phyloP scores from a whole-genome alignment of 2,113 vertebrate genomes.

The Syngnathus typhle region DNA sequence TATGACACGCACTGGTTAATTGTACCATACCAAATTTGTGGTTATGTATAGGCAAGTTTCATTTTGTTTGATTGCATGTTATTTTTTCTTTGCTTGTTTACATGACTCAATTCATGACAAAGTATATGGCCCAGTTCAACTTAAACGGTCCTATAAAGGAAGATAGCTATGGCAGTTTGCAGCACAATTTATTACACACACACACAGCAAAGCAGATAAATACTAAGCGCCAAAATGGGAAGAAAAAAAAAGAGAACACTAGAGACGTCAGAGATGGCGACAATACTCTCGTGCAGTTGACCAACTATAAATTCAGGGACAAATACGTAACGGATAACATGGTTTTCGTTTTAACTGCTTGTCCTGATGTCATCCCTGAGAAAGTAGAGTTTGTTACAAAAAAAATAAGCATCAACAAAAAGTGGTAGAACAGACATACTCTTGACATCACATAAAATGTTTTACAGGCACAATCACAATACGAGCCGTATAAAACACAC shows the following conservation, averaged over 20 bases:
- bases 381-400: constrained; percentile 14
- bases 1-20: too few species aligned
- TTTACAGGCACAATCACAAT: neutral
- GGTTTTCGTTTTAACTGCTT: constrained; percentile 1
- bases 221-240: constrained; percentile 30
- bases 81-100: neutral
- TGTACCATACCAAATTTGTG: too few species aligned
- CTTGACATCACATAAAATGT: constrained; percentile 4
- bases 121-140: neutral
- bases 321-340: neutral
- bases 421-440: constrained; percentile 31
- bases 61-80: too few species aligned
- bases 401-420: constrained; percentile 12
- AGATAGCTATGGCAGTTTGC: constrained; percentile 27
- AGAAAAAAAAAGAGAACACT: neutral
- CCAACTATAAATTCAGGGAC: neutral
- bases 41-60: neutral
- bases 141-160: neutral
- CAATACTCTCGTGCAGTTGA: constrained; percentile 14
- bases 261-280: constrained; percentile 16
- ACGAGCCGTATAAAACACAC: constrained; percentile 17
- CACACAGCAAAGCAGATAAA: constrained; percentile 38
- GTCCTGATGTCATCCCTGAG: constrained; percentile 58
- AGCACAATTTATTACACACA: constrained; percentile 59
- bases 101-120: neutral